phyloP scores from a whole-genome alignment of 1,140 invertebrate genomes.

The Cotesia glomerata region DNA sequence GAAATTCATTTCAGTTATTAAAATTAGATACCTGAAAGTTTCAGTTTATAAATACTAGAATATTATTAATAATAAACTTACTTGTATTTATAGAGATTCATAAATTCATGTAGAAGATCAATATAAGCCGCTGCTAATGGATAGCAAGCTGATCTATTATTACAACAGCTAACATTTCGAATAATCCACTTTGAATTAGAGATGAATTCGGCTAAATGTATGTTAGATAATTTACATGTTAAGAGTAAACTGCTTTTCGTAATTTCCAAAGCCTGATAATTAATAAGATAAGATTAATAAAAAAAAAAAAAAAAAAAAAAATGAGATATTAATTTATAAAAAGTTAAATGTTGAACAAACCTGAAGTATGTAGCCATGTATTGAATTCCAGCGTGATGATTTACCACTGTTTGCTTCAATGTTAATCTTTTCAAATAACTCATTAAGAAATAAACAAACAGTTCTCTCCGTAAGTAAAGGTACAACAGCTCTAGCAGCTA shows the following conservation, averaged over 20 bases:
- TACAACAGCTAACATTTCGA: constrained; percentile 36
- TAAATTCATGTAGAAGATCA: constrained; percentile 39
- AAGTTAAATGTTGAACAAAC: not conserved
- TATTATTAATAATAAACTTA: not conserved
- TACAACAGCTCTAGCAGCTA: constrained; percentile 72
- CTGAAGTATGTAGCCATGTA: constrained; percentile 60
- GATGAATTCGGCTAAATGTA: constrained; percentile 25
- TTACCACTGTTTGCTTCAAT: constrained; percentile 28
- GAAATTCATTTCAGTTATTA: too few relatives aligned
- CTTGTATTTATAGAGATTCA: constrained; percentile 16
- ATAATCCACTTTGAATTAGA: constrained; percentile 35
- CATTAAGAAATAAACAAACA: constrained; percentile 40
- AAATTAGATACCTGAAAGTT: not conserved
- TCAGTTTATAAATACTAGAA: constrained; percentile 4
- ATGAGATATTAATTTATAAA: constrained; percentile 31
- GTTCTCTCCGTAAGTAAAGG: constrained; percentile 65
- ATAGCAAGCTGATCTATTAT: constrained; percentile 36
- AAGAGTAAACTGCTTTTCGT: constrained; percentile 32
- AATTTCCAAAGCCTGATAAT: constrained; percentile 40
- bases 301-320: not conserved
- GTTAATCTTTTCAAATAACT: constrained; percentile 42
- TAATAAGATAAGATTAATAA: constrained; percentile 7
- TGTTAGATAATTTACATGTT: constrained; percentile 14
- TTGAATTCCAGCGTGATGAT: constrained; percentile 43
- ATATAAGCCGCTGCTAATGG: constrained; percentile 42